Evolutionary conservation across 1,140 invertebrate species (phyloP).

Genomic region (Cyclargus thomasi): DNA sequence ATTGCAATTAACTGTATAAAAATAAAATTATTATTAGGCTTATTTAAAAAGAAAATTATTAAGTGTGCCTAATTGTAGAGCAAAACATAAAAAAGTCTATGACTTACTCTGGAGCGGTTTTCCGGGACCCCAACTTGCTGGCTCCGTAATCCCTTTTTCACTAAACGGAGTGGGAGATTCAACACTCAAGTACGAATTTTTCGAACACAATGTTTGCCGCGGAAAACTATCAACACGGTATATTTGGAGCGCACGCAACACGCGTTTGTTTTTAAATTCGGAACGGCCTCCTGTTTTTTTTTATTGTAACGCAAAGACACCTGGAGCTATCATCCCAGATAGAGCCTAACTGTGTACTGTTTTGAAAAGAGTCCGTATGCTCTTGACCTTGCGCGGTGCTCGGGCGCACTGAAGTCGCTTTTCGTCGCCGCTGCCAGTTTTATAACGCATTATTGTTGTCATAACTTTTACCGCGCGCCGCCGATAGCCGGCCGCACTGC

Average conservation of each 20-base stretch:
- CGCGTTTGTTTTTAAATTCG: constrained; percentile 35
- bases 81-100: background rate
- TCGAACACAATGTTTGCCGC: constrained; percentile 36
- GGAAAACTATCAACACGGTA: constrained; percentile 33
- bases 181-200: background rate
- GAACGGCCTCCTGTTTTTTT: constrained; percentile 28
- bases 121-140: background rate
- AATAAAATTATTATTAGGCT: background rate
- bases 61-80: too few relatives aligned
- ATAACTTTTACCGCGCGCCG: constrained; percentile 54
- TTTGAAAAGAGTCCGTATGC: constrained; percentile 50
- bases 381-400: constrained; percentile 66
- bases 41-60: too few relatives aligned
- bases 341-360: constrained; percentile 46
- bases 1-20: background rate
- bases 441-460: constrained; percentile 68
- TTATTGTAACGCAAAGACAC: constrained; percentile 30
- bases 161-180: background rate
- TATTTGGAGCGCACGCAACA: constrained; percentile 42
- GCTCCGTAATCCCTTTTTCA: constrained; percentile 2
- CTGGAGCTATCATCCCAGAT: constrained; percentile 45
- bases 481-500: constrained; percentile 25
- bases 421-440: constrained; percentile 54
- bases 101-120: constrained; percentile 26
- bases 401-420: constrained; percentile 57